phyloP scores from a whole-genome alignment of 2,888 invertebrate species.

The Tolmerus cingulatus region DNA sequence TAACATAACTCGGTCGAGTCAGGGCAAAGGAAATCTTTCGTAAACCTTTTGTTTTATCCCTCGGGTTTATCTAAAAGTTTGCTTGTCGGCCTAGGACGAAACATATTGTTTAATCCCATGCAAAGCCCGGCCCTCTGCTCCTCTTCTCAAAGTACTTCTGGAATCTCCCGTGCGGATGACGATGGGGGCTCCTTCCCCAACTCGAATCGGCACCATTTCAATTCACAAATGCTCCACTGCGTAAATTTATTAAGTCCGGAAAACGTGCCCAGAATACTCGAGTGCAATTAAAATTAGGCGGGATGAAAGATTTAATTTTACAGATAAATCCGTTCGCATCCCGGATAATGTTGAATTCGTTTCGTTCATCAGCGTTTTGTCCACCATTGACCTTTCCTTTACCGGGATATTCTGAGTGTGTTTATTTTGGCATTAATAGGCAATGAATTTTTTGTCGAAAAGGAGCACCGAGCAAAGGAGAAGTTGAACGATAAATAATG shows the following conservation, averaged over 20 bases:
- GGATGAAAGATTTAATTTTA: constrained; percentile 30
- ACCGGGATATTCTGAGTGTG: neutral
- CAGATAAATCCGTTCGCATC: constrained; percentile 24
- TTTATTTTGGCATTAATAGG: neutral
- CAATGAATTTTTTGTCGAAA: neutral
- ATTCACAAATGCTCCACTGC: constrained; percentile 9
- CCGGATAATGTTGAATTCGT: neutral
- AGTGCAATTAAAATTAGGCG: constrained; percentile 30
- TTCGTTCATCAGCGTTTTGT: neutral
- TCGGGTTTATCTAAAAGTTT: constrained; percentile 15
- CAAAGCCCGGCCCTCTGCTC: neutral
- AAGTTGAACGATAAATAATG: neutral
- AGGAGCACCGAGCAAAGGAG: neutral
- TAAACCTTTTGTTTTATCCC: constrained; percentile 23
- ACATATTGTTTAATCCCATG: constrained; percentile 17
- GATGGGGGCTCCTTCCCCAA: neutral
- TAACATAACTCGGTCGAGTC: neutral
- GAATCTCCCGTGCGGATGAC: neutral
- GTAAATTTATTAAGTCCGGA: constrained; percentile 29
- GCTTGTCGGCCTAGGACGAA: neutral
- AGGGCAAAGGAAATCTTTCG: neutral
- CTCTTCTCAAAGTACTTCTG: neutral
- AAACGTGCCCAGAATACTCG: constrained; percentile 21
- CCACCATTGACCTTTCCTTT: neutral
- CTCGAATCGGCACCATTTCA: constrained; percentile 14